These are phyloP conservation scores for Otus sunia DNA, from an alignment of 2,113 vertebrate species.

Conservation along the genomic window DNA sequence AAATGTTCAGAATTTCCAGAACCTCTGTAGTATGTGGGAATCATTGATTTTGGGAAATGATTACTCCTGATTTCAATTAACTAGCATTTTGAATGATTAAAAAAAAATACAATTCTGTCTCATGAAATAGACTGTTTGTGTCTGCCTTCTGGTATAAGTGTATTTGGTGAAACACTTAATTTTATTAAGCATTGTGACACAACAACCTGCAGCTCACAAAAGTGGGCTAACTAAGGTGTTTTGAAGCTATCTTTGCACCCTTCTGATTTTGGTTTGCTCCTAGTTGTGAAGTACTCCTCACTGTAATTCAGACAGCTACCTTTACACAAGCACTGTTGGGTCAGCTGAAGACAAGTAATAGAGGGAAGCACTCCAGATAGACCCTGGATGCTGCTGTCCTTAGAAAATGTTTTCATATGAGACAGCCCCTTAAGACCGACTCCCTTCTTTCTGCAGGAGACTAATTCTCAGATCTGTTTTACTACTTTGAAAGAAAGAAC, in stretches of 20 bases:
- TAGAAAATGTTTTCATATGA: neutral
- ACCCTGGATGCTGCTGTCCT: neutral
- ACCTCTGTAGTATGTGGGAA: neutral
- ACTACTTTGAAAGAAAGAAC: neutral
- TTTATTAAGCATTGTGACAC: neutral
- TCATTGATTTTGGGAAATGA: neutral
- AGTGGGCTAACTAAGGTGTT: neutral
- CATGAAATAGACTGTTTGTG: no score
- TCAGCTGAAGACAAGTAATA: fast-evolving
- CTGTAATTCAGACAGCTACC: neutral
- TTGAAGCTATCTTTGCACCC: neutral
- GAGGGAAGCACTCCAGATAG: neutral
- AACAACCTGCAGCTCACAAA: neutral
- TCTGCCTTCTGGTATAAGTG: neutral
- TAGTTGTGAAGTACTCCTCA: neutral
- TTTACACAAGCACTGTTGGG: neutral
- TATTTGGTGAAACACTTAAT: neutral
- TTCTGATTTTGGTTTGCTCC: neutral
- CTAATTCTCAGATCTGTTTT: neutral
- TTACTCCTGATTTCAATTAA: neutral
- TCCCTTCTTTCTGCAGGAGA: neutral
- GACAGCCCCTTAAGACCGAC: neutral
- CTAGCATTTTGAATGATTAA: neutral
- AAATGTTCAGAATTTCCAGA: neutral
- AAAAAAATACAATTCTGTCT: neutral